phyloP scores from a whole-genome alignment of 2,113 vertebrate genomes.

The Aspidoscelis tigris region DNA sequence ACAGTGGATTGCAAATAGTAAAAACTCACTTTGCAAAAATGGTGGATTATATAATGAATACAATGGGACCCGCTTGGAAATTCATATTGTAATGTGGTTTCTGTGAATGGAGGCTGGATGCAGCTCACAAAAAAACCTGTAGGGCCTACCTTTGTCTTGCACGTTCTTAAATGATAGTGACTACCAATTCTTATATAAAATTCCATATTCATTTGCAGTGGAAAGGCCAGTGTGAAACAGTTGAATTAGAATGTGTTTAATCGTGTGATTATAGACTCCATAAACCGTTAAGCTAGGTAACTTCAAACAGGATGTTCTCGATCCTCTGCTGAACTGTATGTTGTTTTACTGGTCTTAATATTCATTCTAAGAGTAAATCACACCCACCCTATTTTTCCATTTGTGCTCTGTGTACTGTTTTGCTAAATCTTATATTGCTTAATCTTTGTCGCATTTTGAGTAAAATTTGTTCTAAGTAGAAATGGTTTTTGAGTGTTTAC shows the following conservation, averaged over 20 bases:
- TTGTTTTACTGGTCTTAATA: neutral
- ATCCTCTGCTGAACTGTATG: neutral
- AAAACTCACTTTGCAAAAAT: no score
- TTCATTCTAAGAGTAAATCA: neutral
- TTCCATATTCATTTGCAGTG: neutral
- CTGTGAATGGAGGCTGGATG: no score
- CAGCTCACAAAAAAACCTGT: no score
- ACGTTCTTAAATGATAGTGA: neutral
- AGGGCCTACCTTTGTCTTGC: neutral
- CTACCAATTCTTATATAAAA: neutral
- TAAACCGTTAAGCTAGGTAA: neutral
- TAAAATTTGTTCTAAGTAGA: neutral
- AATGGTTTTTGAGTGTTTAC: neutral
- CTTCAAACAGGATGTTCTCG: neutral
- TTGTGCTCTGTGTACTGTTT: neutral
- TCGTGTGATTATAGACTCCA: neutral
- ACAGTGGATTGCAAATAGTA: no score
- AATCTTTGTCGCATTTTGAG: neutral
- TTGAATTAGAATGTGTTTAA: slow-evolving; percentile 1
- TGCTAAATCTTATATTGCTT: neutral
- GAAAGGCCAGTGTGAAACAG: neutral
- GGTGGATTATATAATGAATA: no score
- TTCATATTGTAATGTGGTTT: no score
- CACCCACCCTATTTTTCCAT: neutral
- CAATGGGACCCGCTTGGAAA: no score